Percentiles rank a stretch among this genome's conserved stretches.
Evolutionary conservation across 2,797 vertebrate species (phyloP).

Genomic region (Australoheros facetus): DNA sequence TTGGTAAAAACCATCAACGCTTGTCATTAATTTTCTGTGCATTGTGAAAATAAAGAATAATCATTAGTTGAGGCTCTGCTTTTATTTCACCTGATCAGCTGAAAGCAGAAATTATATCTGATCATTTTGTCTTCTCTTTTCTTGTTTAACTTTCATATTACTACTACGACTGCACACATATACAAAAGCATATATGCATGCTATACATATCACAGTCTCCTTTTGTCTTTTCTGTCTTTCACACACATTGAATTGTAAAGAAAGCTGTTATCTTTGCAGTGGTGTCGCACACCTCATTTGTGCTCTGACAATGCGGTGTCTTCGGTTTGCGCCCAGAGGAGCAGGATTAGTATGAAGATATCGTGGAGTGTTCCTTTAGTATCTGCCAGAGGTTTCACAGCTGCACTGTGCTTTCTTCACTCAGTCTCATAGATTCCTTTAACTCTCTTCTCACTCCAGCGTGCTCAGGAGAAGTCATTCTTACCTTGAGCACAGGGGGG

Average conservation of each 20-base stretch:
- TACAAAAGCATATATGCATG: background rate
- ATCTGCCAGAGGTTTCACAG: constrained; percentile 43
- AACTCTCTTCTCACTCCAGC: constrained; percentile 12
- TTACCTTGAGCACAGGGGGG: constrained; percentile 33
- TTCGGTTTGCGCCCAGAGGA: constrained; percentile 34
- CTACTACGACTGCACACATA: too few species aligned
- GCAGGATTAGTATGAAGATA: constrained; percentile 48
- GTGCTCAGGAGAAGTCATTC: constrained; percentile 53
- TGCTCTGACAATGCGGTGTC: constrained; percentile 4
- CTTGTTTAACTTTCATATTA: too few species aligned
- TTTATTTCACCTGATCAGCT: too few species aligned
- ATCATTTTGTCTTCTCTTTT: background rate
- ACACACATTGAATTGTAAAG: constrained; percentile 2
- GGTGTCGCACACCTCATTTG: constrained; percentile 12
- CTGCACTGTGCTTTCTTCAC: constrained; percentile 18
- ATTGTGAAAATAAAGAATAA: background rate
- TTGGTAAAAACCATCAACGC: background rate
- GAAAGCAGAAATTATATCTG: background rate
- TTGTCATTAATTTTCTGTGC: background rate
- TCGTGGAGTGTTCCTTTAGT: constrained; percentile 25
- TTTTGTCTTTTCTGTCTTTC: constrained; percentile 14
- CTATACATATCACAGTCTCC: background rate
- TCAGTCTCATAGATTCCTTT: constrained; percentile 33
- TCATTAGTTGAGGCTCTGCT: background rate
- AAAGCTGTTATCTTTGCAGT: constrained; percentile 16